These are phyloP conservation scores for Rhingia rostrata DNA, from an alignment of 2,888 invertebrate genomes.

Conservation along the genomic window DNA sequence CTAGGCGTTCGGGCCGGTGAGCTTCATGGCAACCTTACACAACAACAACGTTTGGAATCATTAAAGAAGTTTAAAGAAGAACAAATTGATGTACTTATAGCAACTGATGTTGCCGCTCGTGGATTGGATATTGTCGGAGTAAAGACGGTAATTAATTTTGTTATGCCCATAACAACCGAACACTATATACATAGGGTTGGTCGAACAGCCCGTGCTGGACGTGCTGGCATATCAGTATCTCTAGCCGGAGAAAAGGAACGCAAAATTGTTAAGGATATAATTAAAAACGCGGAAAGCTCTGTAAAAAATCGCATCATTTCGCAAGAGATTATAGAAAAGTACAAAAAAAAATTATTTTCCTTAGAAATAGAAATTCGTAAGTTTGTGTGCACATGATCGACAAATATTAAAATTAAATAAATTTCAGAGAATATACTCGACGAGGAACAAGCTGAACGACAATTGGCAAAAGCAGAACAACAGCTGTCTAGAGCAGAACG, in stretches of 20 bases:
- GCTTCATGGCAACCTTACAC: constrained; percentile 97
- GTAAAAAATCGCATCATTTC: constrained; percentile 95
- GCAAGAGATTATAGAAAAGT: constrained; percentile 94
- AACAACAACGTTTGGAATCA: constrained; percentile 95
- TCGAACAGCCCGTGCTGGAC: constrained; percentile 97
- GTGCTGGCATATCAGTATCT: constrained; percentile 96
- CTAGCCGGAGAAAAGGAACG: constrained; percentile 97
- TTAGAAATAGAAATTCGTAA: constrained; percentile 91
- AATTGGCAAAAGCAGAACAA: constrained; percentile 92
- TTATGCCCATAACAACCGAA: constrained; percentile 96
- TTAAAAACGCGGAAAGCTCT: constrained; percentile 92
- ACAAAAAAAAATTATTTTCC: constrained; percentile 87
- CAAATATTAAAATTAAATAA: constrained; percentile 4
- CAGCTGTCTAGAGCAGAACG: constrained; percentile 90
- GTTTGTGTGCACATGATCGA: constrained; percentile 69
- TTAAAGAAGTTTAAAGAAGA: constrained; percentile 94
- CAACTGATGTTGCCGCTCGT: constrained; percentile 96
- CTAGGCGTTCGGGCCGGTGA: constrained; percentile 94
- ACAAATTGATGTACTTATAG: constrained; percentile 92
- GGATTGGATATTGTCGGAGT: constrained; percentile 98
- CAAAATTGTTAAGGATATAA: constrained; percentile 94
- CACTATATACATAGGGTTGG: constrained; percentile 98
- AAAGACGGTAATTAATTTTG: constrained; percentile 97
- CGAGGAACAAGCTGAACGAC: constrained; percentile 92
- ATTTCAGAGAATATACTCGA: constrained; percentile 88